phyloP scores from a whole-genome alignment of 2,888 invertebrate genomes.

The Drosophila gaucha region DNA sequence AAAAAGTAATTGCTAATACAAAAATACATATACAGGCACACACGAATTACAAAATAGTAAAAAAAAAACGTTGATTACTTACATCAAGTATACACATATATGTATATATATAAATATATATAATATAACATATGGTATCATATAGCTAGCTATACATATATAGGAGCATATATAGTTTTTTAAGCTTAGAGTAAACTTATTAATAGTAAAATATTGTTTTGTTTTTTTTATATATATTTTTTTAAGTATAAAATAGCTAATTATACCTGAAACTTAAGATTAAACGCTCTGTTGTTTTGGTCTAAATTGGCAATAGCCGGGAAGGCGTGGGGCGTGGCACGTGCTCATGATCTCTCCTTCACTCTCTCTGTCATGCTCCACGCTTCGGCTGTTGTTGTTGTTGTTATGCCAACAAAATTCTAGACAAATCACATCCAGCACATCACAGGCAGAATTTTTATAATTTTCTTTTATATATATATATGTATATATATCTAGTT shows the following conservation, averaged over 20 bases:
- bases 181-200: slow-evolving; percentile 7
- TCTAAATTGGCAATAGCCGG: slow-evolving; percentile 64
- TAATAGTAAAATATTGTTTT: slow-evolving; percentile 1
- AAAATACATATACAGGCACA: slow-evolving; percentile 38
- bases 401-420: slow-evolving; percentile 42
- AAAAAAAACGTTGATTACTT: slow-evolving; percentile 2
- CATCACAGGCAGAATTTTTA: slow-evolving; percentile 69
- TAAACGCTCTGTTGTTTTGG: slow-evolving; percentile 71
- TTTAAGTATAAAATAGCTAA: slow-evolving; percentile 23
- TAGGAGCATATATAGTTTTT: slow-evolving; percentile 25
- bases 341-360: neutral
- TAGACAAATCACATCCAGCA: slow-evolving; percentile 78
- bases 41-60: slow-evolving; percentile 32
- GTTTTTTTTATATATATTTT: neutral
- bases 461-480: slow-evolving; percentile 36
- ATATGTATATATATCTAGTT: slow-evolving; percentile 9
- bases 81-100: too few species aligned
- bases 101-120: too few species aligned
- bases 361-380: too few species aligned
- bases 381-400: slow-evolving; percentile 29
- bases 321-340: slow-evolving; percentile 54
- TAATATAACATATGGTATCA: slow-evolving; percentile 14
- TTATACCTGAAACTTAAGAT: slow-evolving; percentile 69
- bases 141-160: slow-evolving; percentile 13
- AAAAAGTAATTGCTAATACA: slow-evolving; percentile 1